Conservation (phyloP, 64 coral and sea anemone species). For the Astreopora myriophthalma region DNA sequence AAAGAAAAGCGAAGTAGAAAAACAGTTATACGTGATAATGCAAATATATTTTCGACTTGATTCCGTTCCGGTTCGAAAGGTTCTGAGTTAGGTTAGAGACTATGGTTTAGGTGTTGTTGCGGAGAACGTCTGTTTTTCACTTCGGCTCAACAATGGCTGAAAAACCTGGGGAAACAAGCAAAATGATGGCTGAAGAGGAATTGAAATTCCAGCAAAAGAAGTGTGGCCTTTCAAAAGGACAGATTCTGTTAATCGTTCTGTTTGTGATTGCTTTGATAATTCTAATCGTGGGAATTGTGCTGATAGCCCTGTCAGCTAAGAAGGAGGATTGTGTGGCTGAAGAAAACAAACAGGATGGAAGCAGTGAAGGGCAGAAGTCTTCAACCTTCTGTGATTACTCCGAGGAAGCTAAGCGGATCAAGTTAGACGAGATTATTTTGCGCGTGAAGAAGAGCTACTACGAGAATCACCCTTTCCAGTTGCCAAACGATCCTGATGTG, state of each 20-base stretch:
- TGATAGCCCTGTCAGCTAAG: neutral
- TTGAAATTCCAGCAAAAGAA: neutral
- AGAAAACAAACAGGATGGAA: neutral
- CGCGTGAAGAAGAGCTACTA: conserved; percentile 26
- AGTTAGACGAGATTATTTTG: neutral
- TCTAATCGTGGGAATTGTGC: conserved; percentile 4
- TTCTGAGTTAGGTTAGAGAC: no score
- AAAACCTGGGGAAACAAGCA: neutral
- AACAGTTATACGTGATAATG: no score
- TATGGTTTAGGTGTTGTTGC: no score
- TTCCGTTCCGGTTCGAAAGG: no score
- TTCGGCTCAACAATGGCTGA: neutral
- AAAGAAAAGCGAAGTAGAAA: no score
- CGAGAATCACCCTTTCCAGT: conserved; percentile 4
- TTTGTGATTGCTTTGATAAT: neutral
- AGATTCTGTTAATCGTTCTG: neutral
- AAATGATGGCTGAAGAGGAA: neutral
- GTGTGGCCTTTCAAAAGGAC: neutral
- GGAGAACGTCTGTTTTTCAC: no score
- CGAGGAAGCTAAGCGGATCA: conserved; percentile 40
- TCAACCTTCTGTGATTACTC: conserved; percentile 48
- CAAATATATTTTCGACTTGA: no score
- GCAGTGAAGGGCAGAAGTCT: neutral
- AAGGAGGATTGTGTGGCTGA: neutral
- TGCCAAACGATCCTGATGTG: conserved; percentile 34